Evolutionary conservation across 1,140 invertebrate genomes (phyloP), one percentile per base, ranked within the genome.

Genomic region (Diorhabda sublineata): DNA sequence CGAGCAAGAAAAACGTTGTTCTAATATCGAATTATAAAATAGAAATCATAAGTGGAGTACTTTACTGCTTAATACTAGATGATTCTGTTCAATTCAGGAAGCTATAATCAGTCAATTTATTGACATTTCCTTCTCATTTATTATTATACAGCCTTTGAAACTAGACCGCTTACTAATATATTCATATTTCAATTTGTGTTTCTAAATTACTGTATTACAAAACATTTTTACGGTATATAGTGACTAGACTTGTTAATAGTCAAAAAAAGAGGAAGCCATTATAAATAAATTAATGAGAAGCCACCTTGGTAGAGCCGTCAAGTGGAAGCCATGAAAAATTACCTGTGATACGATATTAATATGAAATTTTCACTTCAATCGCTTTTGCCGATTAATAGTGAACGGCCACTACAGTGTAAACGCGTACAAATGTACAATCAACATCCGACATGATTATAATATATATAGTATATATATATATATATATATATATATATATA

Each of bases 331-430:
- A 47, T 63, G 41, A 44, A 47, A 45, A 63, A 45, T 63, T 11
- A 45, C 44, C 42, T 9, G 6, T n/a, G 61, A 11, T 45, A 45
- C 9, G 61, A 63, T 63, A 45, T 63, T 45, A 63, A 63, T 63
- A 26, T 44, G 41, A 43, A 63, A 11, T 43, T 63, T 63, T 63
- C 45, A 63, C 11, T 60, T 60, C 58, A 60, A 52, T 52, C 6
- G 47, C 6, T 52, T 52, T 52, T 52, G 4, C 47, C 47, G 47
- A 4, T 52, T 8, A n/a, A 52, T n/a, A 52, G 2, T 52, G 47
- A 52, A 8, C 47, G 47, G 47, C 47, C 47, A 3, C 47, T 52
- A 52, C n/a, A n/a, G n/a, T n/a, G 6, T 6, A 52, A 52, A n/a
- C 47, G 47, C 47, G 4, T 52, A 6, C n/a, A 52, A 52, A 3